A percentile compares a stretch with the other conserved stretches of the same genome.
phyloP scores from a whole-genome alignment of 2,113 vertebrate species.

The Ginglymostoma cirratum region DNA sequence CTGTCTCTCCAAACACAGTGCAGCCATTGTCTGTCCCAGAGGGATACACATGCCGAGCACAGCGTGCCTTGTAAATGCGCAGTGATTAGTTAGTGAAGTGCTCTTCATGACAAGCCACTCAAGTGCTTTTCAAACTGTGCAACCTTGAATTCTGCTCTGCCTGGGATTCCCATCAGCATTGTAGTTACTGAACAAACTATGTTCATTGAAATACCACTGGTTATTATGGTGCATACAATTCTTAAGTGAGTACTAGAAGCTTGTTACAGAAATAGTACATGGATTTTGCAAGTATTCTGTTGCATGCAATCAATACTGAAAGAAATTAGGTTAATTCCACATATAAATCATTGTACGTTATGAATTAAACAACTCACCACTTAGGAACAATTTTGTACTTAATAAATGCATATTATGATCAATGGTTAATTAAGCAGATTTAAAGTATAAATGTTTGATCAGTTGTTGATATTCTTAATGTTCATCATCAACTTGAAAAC shows the following conservation, averaged over 20 bases:
- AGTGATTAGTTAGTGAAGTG: neutral
- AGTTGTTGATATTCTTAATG: no score
- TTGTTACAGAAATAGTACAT: neutral
- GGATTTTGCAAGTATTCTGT: neutral
- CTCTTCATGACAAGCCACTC: neutral
- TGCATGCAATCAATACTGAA: neutral
- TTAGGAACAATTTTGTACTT: no score
- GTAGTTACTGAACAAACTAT: neutral
- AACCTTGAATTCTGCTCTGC: neutral
- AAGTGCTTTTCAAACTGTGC: neutral
- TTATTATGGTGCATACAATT: neutral
- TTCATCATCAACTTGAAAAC: no score
- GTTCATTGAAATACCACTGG: neutral
- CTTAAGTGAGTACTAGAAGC: neutral
- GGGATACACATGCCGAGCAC: neutral
- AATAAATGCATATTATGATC: no score
- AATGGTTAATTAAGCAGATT: no score
- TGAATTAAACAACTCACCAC: neutral
- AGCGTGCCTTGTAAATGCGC: neutral
- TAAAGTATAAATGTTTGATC: no score
- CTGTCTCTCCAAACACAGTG: neutral
- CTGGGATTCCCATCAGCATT: neutral
- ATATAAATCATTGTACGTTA: neutral
- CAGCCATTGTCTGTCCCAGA: neutral
- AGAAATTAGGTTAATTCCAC: no score